Evolutionary conservation across 2,113 vertebrate genomes (phyloP).

Genomic region (Hiodon tergisus): DNA sequence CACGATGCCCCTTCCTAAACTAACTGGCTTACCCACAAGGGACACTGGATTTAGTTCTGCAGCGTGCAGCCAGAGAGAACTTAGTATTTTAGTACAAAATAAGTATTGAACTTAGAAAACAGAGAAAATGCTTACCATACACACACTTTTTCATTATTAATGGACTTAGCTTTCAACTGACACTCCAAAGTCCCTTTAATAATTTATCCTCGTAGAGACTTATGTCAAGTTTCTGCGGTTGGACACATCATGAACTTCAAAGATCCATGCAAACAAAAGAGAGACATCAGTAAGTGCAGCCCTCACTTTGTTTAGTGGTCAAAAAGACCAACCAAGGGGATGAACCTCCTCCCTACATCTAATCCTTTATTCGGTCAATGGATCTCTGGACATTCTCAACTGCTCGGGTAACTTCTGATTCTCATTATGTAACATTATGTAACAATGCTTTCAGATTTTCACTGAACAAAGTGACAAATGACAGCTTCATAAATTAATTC

Average conservation of each 20-base stretch:
- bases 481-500: constrained; percentile 39
- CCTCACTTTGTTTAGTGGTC: background rate
- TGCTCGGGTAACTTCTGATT: background rate
- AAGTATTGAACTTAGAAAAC: too few species aligned
- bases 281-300: constrained; percentile 56
- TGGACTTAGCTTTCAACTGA: constrained; percentile 61
- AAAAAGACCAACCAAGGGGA: constrained; percentile 2
- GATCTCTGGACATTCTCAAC: too few species aligned
- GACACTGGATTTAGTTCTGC: too few species aligned
- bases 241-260: constrained; percentile 69
- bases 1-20: too few species aligned
- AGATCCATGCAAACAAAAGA: constrained; percentile 64
- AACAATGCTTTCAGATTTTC: background rate
- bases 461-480: background rate
- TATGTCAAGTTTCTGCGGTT: constrained; percentile 58
- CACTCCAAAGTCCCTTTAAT: constrained; percentile 60
- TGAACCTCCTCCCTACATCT: constrained; percentile 37
- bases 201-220: constrained; percentile 66
- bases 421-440: background rate
- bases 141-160: constrained; percentile 63
- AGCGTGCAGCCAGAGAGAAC: background rate
- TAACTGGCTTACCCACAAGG: too few species aligned
- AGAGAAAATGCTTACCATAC: constrained; percentile 54
- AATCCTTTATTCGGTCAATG: background rate
- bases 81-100: too few species aligned